Evolutionary conservation across 2,113 vertebrate species (phyloP), one percentile per base, ranked within the genome.

Genomic region (Rhineura floridana): DNA sequence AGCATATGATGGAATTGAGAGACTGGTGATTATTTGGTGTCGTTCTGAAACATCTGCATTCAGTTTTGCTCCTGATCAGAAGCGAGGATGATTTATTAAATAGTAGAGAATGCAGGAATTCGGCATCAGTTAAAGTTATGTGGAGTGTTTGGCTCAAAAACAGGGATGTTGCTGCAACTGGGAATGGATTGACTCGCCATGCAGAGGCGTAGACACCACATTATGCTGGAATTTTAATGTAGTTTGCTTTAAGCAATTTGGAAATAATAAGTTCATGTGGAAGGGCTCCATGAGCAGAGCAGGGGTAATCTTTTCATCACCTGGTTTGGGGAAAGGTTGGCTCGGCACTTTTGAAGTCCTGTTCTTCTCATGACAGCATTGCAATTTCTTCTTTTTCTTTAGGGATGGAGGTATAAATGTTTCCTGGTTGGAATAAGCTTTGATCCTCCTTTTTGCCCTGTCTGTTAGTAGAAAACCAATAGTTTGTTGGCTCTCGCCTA

Each of bases 91-190:
- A 88, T 75, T 91, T 85, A 1, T 2, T 1, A 52, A 87, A 30
- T 50, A 88, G 36, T 59, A 3, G 33, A 0, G 70, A 87, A 85
- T 77, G 50, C 30, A 86, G 91, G 84, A 88, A 42, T 13, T 46
- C 67, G 59, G 1, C 81, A 39, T 52, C 72, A 72, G 50, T 90
- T 89, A 23, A 77, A 81, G 28, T 0, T 92, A 52, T 48, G 59
- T 87, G 85, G 4, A 83, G 83, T 0, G n/a, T 76, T 90, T 88
- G 73, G 81, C 70, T 84, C 81, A 44, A 84, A 79, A 92, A 69
- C 30, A 85, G 80, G 36, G 7, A 9, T 6, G 44, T 30, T 76
- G 86, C 91, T 82, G 83, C 79, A 65, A 80, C 83, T 62, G 87
- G 10, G 62, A 42, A 7, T 79, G 0, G 59, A 52, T 23, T 52